Conservation (phyloP, 2,797 vertebrate species). For the Geotrypetes seraphini region DNA sequence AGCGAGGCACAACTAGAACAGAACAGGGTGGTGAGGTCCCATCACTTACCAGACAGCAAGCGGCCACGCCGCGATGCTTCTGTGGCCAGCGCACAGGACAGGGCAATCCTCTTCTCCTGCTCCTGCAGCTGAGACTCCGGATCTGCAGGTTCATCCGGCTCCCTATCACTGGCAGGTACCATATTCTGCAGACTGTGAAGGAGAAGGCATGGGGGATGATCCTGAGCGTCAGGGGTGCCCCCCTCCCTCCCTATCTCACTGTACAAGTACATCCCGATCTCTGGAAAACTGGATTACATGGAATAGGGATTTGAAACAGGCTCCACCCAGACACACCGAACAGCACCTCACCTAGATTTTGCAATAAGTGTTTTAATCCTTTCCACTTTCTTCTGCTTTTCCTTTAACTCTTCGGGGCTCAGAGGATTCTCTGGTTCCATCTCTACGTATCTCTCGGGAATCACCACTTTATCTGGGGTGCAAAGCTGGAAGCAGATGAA, state of each 20-base stretch:
- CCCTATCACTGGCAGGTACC: slow-evolving; percentile 77
- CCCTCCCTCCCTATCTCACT: accelerated
- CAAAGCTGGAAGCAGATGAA: slow-evolving; percentile 50
- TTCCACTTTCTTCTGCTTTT: slow-evolving; percentile 92
- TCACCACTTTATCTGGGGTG: slow-evolving; percentile 76
- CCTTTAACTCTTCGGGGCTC: slow-evolving; percentile 83
- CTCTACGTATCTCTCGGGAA: slow-evolving; percentile 79
- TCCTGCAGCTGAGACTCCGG: slow-evolving; percentile 84
- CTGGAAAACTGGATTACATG: not conserved
- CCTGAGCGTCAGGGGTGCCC: not conserved
- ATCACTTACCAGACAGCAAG: slow-evolving; percentile 86
- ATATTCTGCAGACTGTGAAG: slow-evolving; percentile 80
- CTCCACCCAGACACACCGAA: too few species aligned
- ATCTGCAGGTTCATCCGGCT: slow-evolving; percentile 62
- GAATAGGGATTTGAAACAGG: not conserved
- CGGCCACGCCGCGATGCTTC: slow-evolving; percentile 89
- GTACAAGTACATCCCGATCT: too few species aligned
- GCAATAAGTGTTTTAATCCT: slow-evolving; percentile 92
- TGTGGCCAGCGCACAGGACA: slow-evolving; percentile 86
- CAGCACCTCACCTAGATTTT: slow-evolving; percentile 96
- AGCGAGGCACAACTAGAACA: too few species aligned
- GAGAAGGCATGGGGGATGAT: not conserved
- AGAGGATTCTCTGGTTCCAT: slow-evolving; percentile 67
- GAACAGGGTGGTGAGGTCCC: not conserved
- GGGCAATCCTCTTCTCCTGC: slow-evolving; percentile 93